Evolutionary conservation across 1,140 invertebrate genomes (phyloP).

Genomic region (Battus philenor): DNA sequence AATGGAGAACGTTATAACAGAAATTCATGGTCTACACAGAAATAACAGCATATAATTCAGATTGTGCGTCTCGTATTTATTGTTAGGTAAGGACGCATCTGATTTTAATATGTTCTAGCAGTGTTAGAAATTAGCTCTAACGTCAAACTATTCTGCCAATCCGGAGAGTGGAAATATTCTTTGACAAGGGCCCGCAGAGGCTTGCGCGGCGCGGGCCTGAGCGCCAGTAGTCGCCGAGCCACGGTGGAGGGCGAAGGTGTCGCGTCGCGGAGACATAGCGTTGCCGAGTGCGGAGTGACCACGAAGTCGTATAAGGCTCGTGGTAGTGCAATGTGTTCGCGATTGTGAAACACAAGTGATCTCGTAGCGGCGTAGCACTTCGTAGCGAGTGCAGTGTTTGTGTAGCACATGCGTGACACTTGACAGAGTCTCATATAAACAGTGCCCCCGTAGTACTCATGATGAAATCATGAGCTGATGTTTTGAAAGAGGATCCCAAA

Average conservation of each 20-base stretch:
- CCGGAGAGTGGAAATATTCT: constrained; percentile 36
- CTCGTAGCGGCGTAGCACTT: no score
- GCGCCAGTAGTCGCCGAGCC: constrained; percentile 48
- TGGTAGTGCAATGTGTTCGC: constrained; percentile 52
- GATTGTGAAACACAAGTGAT: constrained; percentile 42
- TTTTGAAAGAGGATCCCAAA: background rate
- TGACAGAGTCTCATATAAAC: no score
- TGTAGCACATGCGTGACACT: no score
- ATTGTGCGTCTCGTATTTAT: no score
- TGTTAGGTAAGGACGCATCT: no score
- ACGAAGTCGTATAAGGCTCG: constrained; percentile 35
- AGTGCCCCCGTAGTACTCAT: no score
- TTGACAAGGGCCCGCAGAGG: constrained; percentile 39
- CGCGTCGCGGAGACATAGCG: constrained; percentile 17
- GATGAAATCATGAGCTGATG: no score
- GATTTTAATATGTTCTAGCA: constrained; percentile 28
- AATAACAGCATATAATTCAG: no score
- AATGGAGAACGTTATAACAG: no score
- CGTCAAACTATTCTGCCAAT: constrained; percentile 43
- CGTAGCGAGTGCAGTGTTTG: background rate
- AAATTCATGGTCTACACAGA: no score
- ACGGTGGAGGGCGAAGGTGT: constrained; percentile 33
- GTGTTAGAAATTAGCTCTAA: constrained; percentile 33
- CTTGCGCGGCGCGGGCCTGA: constrained; percentile 52
- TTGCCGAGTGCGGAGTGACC: constrained; percentile 40